Percentiles rank a stretch among this genome's conserved stretches.
phyloP scores from a whole-genome alignment of 2,888 invertebrate genomes.

The Carterocephalus palaemon region DNA sequence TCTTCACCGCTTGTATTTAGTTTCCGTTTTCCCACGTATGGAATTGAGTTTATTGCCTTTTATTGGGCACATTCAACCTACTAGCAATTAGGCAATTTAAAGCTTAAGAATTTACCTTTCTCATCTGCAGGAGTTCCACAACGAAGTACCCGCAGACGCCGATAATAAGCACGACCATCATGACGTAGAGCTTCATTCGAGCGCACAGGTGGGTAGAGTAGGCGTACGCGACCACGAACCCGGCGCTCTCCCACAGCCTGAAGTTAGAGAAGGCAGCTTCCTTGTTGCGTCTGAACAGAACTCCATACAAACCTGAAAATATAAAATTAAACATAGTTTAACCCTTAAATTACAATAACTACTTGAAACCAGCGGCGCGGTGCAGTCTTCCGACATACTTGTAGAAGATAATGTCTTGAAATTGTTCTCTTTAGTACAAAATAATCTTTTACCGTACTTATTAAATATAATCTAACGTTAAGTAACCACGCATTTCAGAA shows the following conservation, averaged over 20 bases:
- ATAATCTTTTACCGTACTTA: no score
- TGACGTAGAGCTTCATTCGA: constrained; percentile 90
- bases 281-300: constrained; percentile 91
- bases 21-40: no score
- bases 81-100: no score
- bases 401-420: no score
- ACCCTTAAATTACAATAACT: background rate
- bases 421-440: no score
- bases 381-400: no score
- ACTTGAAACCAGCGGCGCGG: no score
- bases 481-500: no score
- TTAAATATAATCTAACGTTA: no score
- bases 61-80: no score
- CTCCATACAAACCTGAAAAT: constrained; percentile 88
- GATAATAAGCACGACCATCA: constrained; percentile 85
- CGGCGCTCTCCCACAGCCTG: constrained; percentile 93
- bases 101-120: constrained; percentile 79
- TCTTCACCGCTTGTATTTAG: no score
- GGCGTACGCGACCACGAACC: constrained; percentile 93
- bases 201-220: constrained; percentile 93
- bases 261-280: constrained; percentile 96
- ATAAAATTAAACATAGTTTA: constrained; percentile 12
- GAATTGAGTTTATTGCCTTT: no score
- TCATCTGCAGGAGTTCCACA: constrained; percentile 89
- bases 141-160: constrained; percentile 88